A percentile compares a stretch with the other conserved stretches of the same genome.
Evolutionary conservation across 1,140 invertebrate genomes (phyloP).

Genomic region (Anastrepha ludens): DNA sequence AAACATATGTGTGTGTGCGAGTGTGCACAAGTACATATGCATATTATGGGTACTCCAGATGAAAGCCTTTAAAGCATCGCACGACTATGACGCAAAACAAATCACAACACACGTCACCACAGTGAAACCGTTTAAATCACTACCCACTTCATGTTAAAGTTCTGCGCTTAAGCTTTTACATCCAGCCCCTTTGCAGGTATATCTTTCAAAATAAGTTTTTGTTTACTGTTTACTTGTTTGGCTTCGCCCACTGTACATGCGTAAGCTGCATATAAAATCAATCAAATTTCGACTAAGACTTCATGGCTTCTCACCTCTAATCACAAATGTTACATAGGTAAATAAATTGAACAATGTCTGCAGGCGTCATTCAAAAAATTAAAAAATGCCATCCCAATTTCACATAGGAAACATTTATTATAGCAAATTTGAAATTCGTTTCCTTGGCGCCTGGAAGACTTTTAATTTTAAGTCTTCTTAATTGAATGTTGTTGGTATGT

Average conservation of each 20-base stretch:
- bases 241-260: background rate
- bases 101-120: too few relatives aligned
- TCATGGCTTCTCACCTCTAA: background rate
- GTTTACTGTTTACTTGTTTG: background rate
- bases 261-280: background rate
- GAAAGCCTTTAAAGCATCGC: background rate
- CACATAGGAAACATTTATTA: background rate
- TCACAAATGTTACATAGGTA: background rate
- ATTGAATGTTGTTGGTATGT: background rate
- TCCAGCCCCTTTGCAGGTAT: too few relatives aligned
- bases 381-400: background rate
- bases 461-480: background rate
- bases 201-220: background rate
- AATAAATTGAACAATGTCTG: constrained; percentile 9
- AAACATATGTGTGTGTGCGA: too few relatives aligned
- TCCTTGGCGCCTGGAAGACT: constrained; percentile 28
- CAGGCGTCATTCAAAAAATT: constrained; percentile 27
- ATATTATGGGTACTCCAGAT: background rate
- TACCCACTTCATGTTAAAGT: background rate
- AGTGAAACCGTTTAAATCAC: background rate
- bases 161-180: too few relatives aligned
- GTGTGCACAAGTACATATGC: too few relatives aligned
- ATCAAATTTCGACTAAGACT: constrained; percentile 1
- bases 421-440: constrained; percentile 19
- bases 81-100: constrained; percentile 24